Base-by-base conservation (phyloP, 1,140 invertebrate species). In the Sycophaga agraensis region DNA sequence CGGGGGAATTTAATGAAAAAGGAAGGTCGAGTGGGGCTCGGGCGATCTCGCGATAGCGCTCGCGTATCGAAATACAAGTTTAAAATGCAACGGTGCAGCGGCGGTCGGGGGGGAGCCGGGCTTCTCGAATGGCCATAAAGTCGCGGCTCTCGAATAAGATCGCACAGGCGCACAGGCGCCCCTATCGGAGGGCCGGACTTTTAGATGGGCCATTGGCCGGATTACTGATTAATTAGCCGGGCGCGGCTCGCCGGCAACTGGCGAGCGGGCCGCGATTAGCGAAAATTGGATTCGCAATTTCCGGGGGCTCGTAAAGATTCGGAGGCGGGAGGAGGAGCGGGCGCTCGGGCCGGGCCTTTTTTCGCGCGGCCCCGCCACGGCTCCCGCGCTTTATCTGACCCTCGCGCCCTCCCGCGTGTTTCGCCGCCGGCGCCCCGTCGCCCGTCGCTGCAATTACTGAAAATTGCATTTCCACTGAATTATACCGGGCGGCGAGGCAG, bases 391-490 rank as follows among this genome's bases (percentile, higher is more conserved):
- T 53, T 43, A 53, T 42, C 39, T 45, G 51, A 46, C 19, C 26
- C 21, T 40, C 34, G 40, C 9, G n/a, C 37, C 6, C 37, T 9
- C 37, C 5, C 6, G 14, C n/a, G 14, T 39, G 37, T 39, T 39
- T 39, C 8, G n/a, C n/a, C n/a, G n/a, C 28, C 45, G 50, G 28
- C 60, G 42, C 46, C 39, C 59, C 59, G 56, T 42, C 21, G 58
- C 54, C 64, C 64, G 65, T 63, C 45, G 59, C 65, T 71, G 70
- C 68, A 74, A 75, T 76, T 76, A 75, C 70, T 65, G 65, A 72
- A 73, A 76, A 76, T 75, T 74, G 73, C 69, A 74, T 73, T 74
- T 64, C 42, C 66, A 67, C 63, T 66, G 67, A 74, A 75, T 77
- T 74, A 77, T 70, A 73, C 70, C 66, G 64, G n/a, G n/a, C n/a